These are phyloP conservation scores for Nipponia nippon DNA, from an alignment of 2,113 vertebrate species.

Conservation along the genomic window DNA sequence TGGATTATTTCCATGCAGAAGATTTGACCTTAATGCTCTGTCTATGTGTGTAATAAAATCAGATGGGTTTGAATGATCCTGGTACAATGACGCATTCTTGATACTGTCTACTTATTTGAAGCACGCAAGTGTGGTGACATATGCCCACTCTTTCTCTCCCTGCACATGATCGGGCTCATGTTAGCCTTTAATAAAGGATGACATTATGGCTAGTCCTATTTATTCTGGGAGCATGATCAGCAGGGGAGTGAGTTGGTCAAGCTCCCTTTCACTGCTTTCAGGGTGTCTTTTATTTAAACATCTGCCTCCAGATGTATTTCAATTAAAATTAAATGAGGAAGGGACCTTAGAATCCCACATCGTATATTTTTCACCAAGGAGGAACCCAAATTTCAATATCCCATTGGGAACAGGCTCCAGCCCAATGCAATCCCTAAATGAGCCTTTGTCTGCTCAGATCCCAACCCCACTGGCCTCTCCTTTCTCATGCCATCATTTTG, in stretches of 20 bases:
- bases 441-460: background rate
- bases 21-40: constrained; percentile 37
- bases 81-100: background rate
- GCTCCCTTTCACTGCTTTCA: background rate
- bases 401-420: background rate
- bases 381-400: background rate
- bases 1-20: constrained; percentile 34
- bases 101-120: background rate
- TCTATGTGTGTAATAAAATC: constrained; percentile 18
- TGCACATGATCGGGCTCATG: background rate
- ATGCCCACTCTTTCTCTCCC: background rate
- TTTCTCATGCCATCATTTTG: background rate
- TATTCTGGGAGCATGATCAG: background rate
- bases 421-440: background rate
- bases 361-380: background rate
- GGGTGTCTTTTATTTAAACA: background rate
- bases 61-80: background rate
- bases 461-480: background rate
- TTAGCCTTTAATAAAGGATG: background rate
- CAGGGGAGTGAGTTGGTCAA: background rate
- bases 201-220: background rate
- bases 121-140: background rate
- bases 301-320: background rate
- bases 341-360: background rate
- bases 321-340: background rate